phyloP scores from a whole-genome alignment of 30 jellyfish, hydroid and myxozoan species.

The Hydractinia symbiolongicarpus region DNA sequence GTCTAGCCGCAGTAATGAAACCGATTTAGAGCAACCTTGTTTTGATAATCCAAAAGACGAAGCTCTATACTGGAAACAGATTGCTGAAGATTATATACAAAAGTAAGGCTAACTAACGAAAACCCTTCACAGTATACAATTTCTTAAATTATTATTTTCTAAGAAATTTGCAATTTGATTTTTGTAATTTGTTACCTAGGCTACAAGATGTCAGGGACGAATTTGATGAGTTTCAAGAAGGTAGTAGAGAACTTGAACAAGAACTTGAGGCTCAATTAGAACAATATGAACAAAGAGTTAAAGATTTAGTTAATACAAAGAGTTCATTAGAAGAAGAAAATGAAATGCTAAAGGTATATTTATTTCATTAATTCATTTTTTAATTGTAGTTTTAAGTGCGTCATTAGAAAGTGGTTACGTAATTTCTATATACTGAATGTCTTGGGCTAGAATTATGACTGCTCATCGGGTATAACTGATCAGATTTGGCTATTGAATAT shows the following conservation, averaged over 20 bases:
- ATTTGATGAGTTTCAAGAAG: conserved; percentile 98
- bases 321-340: conserved; percentile 83
- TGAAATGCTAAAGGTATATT: conserved; percentile 75
- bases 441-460: too few species aligned
- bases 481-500: too few species aligned
- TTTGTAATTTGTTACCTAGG: conserved; percentile 22
- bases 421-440: too few species aligned
- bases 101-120: conserved; percentile 39
- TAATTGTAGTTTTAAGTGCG: too few species aligned
- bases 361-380: too few species aligned
- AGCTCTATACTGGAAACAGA: conserved; percentile 96
- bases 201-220: conserved; percentile 93
- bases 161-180: neutral
- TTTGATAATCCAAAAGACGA: conserved; percentile 84
- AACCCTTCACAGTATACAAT: neutral
- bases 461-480: too few species aligned
- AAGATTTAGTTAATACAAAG: conserved; percentile 66
- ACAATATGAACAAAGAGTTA: conserved; percentile 81
- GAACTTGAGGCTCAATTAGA: conserved; percentile 97
- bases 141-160: neutral
- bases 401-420: too few species aligned
- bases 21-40: conserved; percentile 60
- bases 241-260: conserved; percentile 92
- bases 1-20: conserved; percentile 11
- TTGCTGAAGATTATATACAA: conserved; percentile 82